A percentile compares a stretch with the other conserved stretches of the same genome.
phyloP scores from a whole-genome alignment of 1,140 invertebrate species.

The Pentalonia nigronervosa region DNA sequence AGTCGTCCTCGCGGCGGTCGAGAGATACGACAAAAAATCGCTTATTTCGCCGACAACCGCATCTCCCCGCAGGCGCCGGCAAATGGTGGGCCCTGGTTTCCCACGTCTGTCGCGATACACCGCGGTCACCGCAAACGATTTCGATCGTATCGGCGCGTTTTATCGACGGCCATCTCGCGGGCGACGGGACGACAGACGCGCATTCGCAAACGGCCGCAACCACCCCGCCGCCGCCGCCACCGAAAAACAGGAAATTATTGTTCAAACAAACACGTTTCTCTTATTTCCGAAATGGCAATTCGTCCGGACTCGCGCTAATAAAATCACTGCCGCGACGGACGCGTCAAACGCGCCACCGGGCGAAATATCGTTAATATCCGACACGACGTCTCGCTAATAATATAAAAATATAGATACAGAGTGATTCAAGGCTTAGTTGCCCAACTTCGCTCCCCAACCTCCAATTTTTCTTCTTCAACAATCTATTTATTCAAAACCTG shows the following conservation, averaged over 20 bases:
- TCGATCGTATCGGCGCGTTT: background rate
- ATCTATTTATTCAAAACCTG: background rate
- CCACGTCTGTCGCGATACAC: background rate
- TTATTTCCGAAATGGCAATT: slow-evolving; percentile 43
- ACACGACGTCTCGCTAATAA: background rate
- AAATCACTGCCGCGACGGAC: slow-evolving; percentile 11
- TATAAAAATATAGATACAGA: background rate
- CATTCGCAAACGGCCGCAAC: background rate
- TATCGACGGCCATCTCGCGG: no score
- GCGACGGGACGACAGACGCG: background rate
- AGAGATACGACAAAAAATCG: background rate
- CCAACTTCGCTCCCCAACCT: no score
- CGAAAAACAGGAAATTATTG: slow-evolving; percentile 46
- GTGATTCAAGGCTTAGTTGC: background rate
- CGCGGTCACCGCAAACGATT: background rate
- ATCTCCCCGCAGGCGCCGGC: no score
- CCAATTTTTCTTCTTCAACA: background rate
- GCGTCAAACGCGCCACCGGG: background rate
- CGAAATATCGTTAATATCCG: slow-evolving; percentile 29
- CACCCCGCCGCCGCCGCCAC: background rate
- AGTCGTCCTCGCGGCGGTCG: background rate
- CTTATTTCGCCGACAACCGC: background rate
- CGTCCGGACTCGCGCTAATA: slow-evolving; percentile 15
- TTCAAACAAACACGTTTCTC: slow-evolving; percentile 54
- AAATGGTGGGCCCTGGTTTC: background rate